Base-by-base conservation (phyloP, 2,797 vertebrate species). In the Karalla daura region DNA sequence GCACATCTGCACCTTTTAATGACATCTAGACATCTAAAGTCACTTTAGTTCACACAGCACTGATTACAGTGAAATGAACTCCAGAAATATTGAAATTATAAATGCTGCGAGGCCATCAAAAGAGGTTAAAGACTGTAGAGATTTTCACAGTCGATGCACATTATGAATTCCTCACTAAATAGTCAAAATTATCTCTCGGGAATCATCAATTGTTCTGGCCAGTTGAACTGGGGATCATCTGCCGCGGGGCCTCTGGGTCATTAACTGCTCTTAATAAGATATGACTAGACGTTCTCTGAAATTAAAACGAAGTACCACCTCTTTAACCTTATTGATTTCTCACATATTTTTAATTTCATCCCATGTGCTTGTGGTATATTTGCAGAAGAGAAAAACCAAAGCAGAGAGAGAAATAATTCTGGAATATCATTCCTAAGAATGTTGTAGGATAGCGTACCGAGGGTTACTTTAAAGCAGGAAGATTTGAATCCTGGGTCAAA, bases 291-390 rank as follows among this genome's bases (percentile, higher is more conserved):
- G n/a, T 62, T 56, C 24, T 15, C 28, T 23, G 33, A 67, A 76
- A 68, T 83, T 64, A 75, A 72, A 78, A 52, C 0, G 0, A 37
- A 40, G 15, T 55, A 35, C 40, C 17, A 46, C 67, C 53, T 13
- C 59, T 50, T 78, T 76, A 78, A 71, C 74, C 35, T 61, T 21
- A 84, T 78, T 64, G 70, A 86, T 73, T 68, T 74, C 5, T 45
- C 21, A 17, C 51, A 62, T n/a, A n/a, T n/a, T n/a, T n/a, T n/a
- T n/a, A n/a, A n/a, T n/a, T n/a, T n/a, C n/a, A n/a, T n/a, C n/a
- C n/a, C n/a, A n/a, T n/a, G n/a, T n/a, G n/a, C n/a, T n/a, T n/a
- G n/a, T n/a, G n/a, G 37, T 6, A 2, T 10, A 58, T 49, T 54
- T 45, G 7, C 37, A 5, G 9, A 8, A 44, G 24, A 21, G 63